Base-by-base conservation (phyloP, 2,797 vertebrate genomes). In the Anas bernieri region DNA sequence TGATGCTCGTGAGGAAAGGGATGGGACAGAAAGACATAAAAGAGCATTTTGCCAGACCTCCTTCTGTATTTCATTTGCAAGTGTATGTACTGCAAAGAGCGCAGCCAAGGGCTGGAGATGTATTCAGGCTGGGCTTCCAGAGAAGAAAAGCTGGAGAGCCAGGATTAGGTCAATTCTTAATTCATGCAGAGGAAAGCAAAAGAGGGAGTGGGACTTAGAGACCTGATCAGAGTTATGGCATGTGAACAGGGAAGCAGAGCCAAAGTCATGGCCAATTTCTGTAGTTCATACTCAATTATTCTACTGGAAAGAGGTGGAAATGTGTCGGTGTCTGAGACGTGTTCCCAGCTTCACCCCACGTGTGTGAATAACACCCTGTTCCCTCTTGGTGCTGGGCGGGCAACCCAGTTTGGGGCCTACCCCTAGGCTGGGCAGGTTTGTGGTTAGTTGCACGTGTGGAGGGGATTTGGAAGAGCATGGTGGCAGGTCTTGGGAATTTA, bases 381-480 rank as follows among this genome's bases (percentile, higher is more conserved):
- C 12, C 20, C 9, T 61, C 33, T 61, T 17, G 23, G 3, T 63
- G 2, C 39, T 50, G 50, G 2, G 4, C 5, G 3, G 9, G 4
- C 52, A 17, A 79, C 20, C 0, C 2, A 28, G 13, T 45, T 39
- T 54, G n/a, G 16, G 26, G 13, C 43, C 66, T 37, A 54, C 4
- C 48, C 63, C 77, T 22, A 26, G 48, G 16, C 5, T n/a, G 7
- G 69, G 11, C 17, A 61, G 17, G 3, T 18, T 80, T 55, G 22
- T 25, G 17, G 45, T 35, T 41, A 18, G 11, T 5, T 58, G 21
- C 23, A 35, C 10, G 5, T 45, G 30, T 37, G 64, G n/a, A 74
- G 68, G 6, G 13, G 8, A 41, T 78, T 50, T 64, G 6, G 8
- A 77, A 80, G 23, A 37, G 31, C 1, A 25, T 0, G 2, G 25